phyloP scores from a whole-genome alignment of 2,888 invertebrate species.

The Chirona hameri region DNA sequence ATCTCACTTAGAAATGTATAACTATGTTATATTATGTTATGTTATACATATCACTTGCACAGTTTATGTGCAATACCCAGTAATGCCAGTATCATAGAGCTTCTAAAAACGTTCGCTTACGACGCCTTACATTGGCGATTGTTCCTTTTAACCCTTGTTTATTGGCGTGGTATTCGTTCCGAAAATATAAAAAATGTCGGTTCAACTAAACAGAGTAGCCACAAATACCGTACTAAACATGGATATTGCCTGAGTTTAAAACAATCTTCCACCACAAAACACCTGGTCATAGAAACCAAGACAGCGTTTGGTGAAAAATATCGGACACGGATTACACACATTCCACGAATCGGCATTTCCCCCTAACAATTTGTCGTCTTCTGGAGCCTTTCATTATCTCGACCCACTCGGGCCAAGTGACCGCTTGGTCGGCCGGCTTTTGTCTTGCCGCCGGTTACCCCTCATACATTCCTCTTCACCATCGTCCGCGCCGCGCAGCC shows the following conservation, averaged over 20 bases:
- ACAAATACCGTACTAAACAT: not conserved
- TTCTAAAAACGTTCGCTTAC: too few relatives aligned
- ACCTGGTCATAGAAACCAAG: not conserved
- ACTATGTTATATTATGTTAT: too few relatives aligned
- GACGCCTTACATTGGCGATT: too few relatives aligned
- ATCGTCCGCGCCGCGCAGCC: not conserved
- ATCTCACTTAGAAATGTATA: too few relatives aligned
- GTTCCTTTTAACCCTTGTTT: too few relatives aligned
- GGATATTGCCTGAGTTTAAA: not conserved
- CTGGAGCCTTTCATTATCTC: not conserved
- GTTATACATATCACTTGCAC: too few relatives aligned
- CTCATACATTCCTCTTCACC: not conserved
- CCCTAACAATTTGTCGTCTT: conserved; percentile 24
- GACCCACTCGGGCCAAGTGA: not conserved
- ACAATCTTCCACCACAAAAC: not conserved
- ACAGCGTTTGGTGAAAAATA: not conserved
- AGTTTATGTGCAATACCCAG: too few relatives aligned
- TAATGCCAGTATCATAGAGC: too few relatives aligned
- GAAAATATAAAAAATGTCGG: too few relatives aligned
- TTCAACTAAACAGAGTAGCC: too few relatives aligned
- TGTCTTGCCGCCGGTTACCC: not conserved
- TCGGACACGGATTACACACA: not conserved
- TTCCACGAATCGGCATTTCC: not conserved
- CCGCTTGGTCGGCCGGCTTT: not conserved
- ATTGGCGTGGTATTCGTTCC: too few relatives aligned